Evolutionary conservation across 2,113 vertebrate genomes (phyloP), one percentile per base, ranked within the genome.

Genomic region (Macrotis lagotis): DNA sequence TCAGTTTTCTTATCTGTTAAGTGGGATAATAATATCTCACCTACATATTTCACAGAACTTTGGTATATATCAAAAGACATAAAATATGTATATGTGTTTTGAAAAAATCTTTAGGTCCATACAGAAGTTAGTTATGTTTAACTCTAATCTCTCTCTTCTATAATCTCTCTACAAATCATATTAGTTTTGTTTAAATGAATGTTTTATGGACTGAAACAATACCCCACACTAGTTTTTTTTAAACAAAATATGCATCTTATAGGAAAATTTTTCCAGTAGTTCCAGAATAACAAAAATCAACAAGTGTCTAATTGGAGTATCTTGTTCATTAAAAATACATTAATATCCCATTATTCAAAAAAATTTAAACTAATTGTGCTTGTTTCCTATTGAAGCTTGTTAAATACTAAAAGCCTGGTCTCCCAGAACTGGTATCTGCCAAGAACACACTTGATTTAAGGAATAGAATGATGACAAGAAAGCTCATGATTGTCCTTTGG

Each of bases 291-390:
- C 66, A 95, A 97, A 98, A 97, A 97, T 96, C 97, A 97, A 97
- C 94, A 97, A 95, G 91, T 94, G 95, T 96, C 95, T 96, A 95
- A 97, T 97, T 47, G 2, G 93, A 97, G 96, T 94, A 96, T 97
- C 95, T 97, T 96, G 51, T 91, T 97, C 95, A 97, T 98, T 97
- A 97, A 97, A 97, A 97, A 96, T 95, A 95, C 95, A 97, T 98
- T 98, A 98, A 94, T 94, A 97, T 90, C 96, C 96, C 96, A 96
- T 97, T 97, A 97, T 95, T 97, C 95, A 97, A 97, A 93, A 97
- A 93, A 96, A 48, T 95, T 49, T 19, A 83, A 94, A 94, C 88
- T 96, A 97, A 97, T 97, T 95, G 91, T 96, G 93, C 93, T 97
- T 93, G 96, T 97, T 97, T 97, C 92, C 95, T 96, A 92, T 94